Evolutionary conservation across 1,140 invertebrate species (phyloP), one percentile per base, ranked within the genome.

Genomic region (Scaptomyza pallida): DNA sequence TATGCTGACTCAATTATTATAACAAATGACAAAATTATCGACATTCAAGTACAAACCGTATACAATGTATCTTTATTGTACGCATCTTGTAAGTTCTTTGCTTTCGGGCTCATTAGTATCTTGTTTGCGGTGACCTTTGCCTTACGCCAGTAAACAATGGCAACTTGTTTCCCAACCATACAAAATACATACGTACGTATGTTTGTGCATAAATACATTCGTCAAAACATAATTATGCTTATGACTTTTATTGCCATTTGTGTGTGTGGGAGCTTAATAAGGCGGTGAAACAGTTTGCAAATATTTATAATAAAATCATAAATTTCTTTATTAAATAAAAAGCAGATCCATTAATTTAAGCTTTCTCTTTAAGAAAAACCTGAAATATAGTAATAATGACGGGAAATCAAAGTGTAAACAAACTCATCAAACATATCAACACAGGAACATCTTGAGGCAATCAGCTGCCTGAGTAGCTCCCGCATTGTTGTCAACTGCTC

Each of bases 101-200:
- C 72, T 13, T 51, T 30, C 72, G 23, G 23, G 6, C 26, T 67
- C 57, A 81, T 77, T 81, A 81, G 65, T 57, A 44, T 50, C 26
- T 76, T 67, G 26, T 59, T 57, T 43, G 59, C 16, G 60, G 61
- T 51, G 61, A 83, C 68, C 80, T 75, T 68, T 83, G 67, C 55
- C 54, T 41, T 17, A 12, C n/a, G 40, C 10, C 10, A 51, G 9
- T 65, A 47, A 40, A 78, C 65, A 80, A 73, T 73, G 61, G 59
- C 76, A 76, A 81, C 70, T 73, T 72, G 70, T 81, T 74, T 82
- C 67, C 41, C 55, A 33, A 16, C 15, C 50, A 59, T 35, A 45
- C 12, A 16, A n/a, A 56, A 12, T 26, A 5, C 23, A 6, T 26
- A 26, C 23, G 23, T 23, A 23, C 3, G 23, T 26, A 26, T 26